Evolutionary conservation across 2,888 invertebrate genomes (phyloP), one percentile per base, ranked within the genome.

Genomic region (Philaethria dido): DNA sequence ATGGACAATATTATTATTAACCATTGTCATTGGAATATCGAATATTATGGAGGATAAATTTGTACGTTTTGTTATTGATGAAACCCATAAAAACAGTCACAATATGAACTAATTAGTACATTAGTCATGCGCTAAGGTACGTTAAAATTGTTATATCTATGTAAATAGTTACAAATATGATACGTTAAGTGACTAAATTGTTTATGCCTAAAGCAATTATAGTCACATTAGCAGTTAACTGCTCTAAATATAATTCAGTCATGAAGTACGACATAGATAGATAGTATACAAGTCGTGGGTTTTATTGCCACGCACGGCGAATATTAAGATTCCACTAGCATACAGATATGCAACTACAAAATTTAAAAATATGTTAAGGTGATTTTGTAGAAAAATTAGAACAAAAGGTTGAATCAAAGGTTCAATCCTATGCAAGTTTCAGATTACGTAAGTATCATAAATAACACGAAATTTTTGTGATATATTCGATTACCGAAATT

Each of bases 1-100:
- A 39, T 42, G 22, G 22, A 39, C 20, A 57, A 57, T 57, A 57
- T 22, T 57, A 22, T 57, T 22, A 39, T 55, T 55, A 55, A 22
- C 20, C 4, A 20, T 47, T 47, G 47, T 11, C 9, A 20, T 20
- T 22, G 9, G 6, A 42, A 36, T 55, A 55, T 55, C 18, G 1
- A 20, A 36, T 20, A 20, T 22, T 39, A 22, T 39, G 9, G 20
- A 57, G 39, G 39, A 57, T 9, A 57, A 22, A 39, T 57, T 22
- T 22, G 39, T 39, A 14, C 8, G 55, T 36, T 39, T 55, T 14
- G 20, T 55, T 39, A 13, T 39, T 55, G n/a, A n/a, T n/a, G n/a
- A 13, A n/a, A 22, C n/a, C 16, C 16, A 57, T 22, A n/a, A 42
- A 42, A 57, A 29, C 4, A 39, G 20, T 39, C 13, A 36, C 14